These are phyloP conservation scores for Cheilosia grossa DNA, from an alignment of 2,888 invertebrate species.

Conservation along the genomic window DNA sequence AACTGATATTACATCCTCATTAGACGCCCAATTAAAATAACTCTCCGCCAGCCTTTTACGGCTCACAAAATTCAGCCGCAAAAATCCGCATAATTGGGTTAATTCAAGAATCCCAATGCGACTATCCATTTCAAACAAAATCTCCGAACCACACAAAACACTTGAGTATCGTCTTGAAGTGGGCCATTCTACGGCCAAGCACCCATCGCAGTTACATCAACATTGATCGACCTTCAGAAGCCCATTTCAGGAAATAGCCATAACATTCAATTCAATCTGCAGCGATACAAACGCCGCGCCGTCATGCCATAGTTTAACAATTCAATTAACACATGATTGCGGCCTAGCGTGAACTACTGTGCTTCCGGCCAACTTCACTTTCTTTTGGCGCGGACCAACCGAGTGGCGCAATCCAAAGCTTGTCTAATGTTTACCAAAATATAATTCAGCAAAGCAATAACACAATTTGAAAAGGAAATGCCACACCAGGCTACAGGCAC, in stretches of 20 bases:
- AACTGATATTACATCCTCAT: too few relatives aligned
- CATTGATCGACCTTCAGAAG: slow-evolving; percentile 47
- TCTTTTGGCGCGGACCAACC: slow-evolving; percentile 11
- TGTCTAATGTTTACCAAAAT: slow-evolving; percentile 6
- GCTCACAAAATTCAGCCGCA: too few relatives aligned
- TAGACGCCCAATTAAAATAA: too few relatives aligned
- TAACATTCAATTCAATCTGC: slow-evolving; percentile 13
- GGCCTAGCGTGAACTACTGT: slow-evolving; percentile 4
- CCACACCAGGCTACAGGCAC: slow-evolving; percentile 20
- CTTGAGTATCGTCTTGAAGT: slow-evolving; percentile 9
- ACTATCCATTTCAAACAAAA: slow-evolving; percentile 11
- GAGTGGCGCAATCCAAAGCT: neutral
- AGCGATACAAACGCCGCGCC: neutral
- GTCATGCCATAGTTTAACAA: slow-evolving; percentile 39
- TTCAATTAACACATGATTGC: slow-evolving; percentile 66
- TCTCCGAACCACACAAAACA: neutral
- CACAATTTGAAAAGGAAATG: slow-evolving; percentile 16
- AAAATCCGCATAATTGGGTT: slow-evolving; percentile 15
- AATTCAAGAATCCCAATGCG: slow-evolving; percentile 17
- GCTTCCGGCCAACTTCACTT: slow-evolving; percentile 33
- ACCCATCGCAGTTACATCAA: slow-evolving; percentile 38
- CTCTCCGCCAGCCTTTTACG: too few relatives aligned
- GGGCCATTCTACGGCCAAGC: slow-evolving; percentile 26
- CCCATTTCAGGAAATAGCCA: slow-evolving; percentile 32
- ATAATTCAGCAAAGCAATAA: slow-evolving; percentile 1